Evolutionary conservation across 2,888 invertebrate genomes (phyloP), one percentile per base, ranked within the genome.

Genomic region (Synanthedon andrenaeformis): DNA sequence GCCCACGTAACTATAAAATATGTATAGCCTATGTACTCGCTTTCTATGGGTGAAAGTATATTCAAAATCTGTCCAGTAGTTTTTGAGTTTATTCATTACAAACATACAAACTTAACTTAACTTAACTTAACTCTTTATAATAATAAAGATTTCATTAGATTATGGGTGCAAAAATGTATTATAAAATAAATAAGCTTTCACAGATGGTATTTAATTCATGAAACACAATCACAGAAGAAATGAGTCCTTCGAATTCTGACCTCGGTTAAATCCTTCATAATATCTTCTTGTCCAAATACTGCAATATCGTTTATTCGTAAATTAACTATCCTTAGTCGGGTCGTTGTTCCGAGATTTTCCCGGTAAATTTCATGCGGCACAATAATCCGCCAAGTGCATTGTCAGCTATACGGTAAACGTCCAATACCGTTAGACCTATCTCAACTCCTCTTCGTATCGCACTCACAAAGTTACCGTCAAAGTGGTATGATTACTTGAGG

Each of bases 301-400:
- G 57, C 62, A 63, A 64, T 65, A 64, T 64, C 65, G 64, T 64
- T 67, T 67, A 73, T 70, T 71, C 65, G 64, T 65, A 76, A 76
- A 77, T 78, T 75, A 76, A 72, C 71, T 64, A 69, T 59, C 62
- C 57, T 58, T 62, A 54, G 45, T 14, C 23, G 55, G 14, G 49
- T 54, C 56, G 55, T 60, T 57, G 62, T 64, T 63, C 67, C 62
- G 66, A 67, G 70, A 74, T 74, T 70, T 67, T 64, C 62, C 61
- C 70, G 65, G 70, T 69, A 72, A 71, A 74, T 73, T 72, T 72
- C 60, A 62, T 62, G 64, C 65, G 60, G 65, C 61, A 75, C 72
- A 74, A 75, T 75, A 79, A 78, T 77, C 75, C 69, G 57, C 58
- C 57, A 62, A 71, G 68, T 72, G 79, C 79, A 76, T 62, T 64